These are phyloP conservation scores for Ostrea denselamellosa DNA, from an alignment of 1,140 invertebrate species.

Conservation along the genomic window DNA sequence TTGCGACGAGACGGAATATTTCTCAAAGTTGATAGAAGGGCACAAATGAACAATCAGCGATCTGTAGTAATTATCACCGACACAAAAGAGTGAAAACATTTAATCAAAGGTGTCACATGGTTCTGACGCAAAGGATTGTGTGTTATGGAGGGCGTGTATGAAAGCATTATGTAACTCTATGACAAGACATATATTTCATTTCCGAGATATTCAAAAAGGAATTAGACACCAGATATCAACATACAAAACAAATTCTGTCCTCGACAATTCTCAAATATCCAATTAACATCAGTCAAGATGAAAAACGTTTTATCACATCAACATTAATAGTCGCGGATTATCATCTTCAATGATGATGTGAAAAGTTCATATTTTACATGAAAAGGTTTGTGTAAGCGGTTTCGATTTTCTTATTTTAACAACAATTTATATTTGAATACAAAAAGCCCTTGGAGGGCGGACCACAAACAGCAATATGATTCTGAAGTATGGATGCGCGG, in stretches of 20 bases:
- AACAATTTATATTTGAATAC: slow-evolving; percentile 42
- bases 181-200: slow-evolving; percentile 36
- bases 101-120: slow-evolving; percentile 1
- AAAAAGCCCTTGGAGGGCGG: slow-evolving; percentile 38
- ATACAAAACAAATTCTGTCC: background rate
- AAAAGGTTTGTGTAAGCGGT: slow-evolving; percentile 36
- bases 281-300: slow-evolving; percentile 36
- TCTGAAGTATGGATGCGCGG: slow-evolving; percentile 40
- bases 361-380: slow-evolving; percentile 40
- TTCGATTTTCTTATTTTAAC: slow-evolving; percentile 36
- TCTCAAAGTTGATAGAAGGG: slow-evolving; percentile 13
- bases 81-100: slow-evolving; percentile 14
- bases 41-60: slow-evolving; percentile 10
- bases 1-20: slow-evolving; percentile 2
- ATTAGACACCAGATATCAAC: slow-evolving; percentile 21
- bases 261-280: slow-evolving; percentile 38
- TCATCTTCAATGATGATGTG: slow-evolving; percentile 22
- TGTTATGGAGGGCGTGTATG: slow-evolving; percentile 21
- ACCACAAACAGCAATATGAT: slow-evolving; percentile 22
- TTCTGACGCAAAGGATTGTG: background rate
- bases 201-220: slow-evolving; percentile 10
- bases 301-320: slow-evolving; percentile 18
- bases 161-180: slow-evolving; percentile 27
- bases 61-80: slow-evolving; percentile 8
- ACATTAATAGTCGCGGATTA: slow-evolving; percentile 14